These are phyloP conservation scores for Belonocnema kinseyi DNA, from an alignment of 1,140 invertebrate genomes.

Conservation along the genomic window DNA sequence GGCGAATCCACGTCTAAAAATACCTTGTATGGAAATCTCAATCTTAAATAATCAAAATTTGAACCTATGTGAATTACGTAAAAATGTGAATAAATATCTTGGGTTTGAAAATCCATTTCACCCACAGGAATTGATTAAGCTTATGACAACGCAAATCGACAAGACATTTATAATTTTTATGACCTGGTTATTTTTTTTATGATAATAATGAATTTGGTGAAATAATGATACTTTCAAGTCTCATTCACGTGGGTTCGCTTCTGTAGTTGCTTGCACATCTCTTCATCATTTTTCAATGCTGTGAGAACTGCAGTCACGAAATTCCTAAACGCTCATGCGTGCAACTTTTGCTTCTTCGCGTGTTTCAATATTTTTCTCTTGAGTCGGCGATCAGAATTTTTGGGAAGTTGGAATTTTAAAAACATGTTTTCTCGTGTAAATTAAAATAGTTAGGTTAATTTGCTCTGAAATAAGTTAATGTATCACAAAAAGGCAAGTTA, in stretches of 20 bases:
- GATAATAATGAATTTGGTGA: neutral
- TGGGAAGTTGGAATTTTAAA: neutral
- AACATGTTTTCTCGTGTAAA: no score
- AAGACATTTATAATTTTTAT: constrained; percentile 1
- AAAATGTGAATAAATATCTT: neutral
- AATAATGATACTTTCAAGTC: neutral
- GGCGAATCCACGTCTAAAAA: neutral
- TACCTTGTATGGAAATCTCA: neutral
- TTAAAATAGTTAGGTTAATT: neutral
- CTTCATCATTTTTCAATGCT: no score
- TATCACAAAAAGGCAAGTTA: neutral
- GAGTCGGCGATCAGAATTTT: neutral
- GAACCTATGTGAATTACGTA: no score
- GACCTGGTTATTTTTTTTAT: neutral
- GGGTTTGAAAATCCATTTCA: neutral
- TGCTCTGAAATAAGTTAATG: neutral
- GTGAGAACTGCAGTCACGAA: constrained; percentile 32
- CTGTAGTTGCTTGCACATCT: no score
- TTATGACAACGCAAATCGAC: neutral
- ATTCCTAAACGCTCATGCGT: constrained; percentile 58
- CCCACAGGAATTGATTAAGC: neutral
- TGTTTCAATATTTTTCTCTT: constrained; percentile 50
- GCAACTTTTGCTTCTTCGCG: constrained; percentile 49
- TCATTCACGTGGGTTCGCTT: no score
- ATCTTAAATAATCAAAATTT: neutral